Percentiles rank a stretch among this genome's conserved stretches.
Conservation (phyloP, 2,113 vertebrate species). For the Theristicus caerulescens region DNA sequence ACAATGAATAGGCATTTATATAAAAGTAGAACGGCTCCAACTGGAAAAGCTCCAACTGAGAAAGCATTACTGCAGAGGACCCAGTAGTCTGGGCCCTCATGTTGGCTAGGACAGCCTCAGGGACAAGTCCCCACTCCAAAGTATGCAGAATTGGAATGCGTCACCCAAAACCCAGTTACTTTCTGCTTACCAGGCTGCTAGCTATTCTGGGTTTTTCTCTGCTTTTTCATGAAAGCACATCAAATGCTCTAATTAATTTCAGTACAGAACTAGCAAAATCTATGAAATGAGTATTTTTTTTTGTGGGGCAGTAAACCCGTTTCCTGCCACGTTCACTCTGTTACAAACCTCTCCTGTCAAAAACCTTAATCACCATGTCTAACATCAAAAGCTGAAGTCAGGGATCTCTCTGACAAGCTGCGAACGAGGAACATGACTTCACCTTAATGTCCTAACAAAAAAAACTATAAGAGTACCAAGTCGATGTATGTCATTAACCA, state of each 20-base stretch:
- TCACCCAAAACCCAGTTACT: neutral
- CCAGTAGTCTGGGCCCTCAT: neutral
- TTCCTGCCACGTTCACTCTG: neutral
- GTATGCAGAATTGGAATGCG: neutral
- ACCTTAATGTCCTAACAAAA: neutral
- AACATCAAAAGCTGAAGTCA: neutral
- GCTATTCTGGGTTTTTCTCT: neutral
- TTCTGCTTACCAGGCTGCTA: neutral
- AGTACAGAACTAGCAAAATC: neutral
- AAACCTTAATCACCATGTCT: neutral
- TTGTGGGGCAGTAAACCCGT: neutral
- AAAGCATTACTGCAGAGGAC: slow-evolving; percentile 56
- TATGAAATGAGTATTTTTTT: neutral
- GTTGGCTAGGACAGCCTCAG: neutral
- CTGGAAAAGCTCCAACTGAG: slow-evolving; percentile 53
- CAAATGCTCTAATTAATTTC: neutral
- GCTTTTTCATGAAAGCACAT: neutral
- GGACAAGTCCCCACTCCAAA: neutral
- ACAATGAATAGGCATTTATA: slow-evolving; percentile 66
- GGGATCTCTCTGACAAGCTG: neutral
- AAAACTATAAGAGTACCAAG: neutral
- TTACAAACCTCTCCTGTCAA: neutral
- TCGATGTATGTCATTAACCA: neutral
- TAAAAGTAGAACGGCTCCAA: slow-evolving; percentile 49
- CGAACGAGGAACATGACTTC: neutral